phyloP scores from a whole-genome alignment of 2,113 vertebrate genomes.

The Rhombomys opimus region DNA sequence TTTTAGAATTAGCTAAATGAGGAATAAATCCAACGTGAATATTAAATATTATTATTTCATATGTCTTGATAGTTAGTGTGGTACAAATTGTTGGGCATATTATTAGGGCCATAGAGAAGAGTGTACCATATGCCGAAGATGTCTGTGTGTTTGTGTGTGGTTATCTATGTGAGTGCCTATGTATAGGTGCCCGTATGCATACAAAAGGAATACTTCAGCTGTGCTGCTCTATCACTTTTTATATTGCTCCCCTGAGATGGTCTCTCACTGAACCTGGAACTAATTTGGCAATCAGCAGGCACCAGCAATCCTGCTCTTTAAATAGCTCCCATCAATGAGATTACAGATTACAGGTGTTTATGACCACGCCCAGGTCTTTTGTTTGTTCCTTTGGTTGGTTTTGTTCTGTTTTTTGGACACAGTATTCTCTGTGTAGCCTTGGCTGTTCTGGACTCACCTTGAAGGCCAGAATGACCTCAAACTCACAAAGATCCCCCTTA shows the following conservation, averaged over 20 bases:
- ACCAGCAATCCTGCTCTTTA: neutral
- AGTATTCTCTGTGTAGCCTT: too few relatives aligned
- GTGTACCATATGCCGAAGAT: neutral
- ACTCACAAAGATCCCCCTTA: too few relatives aligned
- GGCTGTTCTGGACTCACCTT: too few relatives aligned
- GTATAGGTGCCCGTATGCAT: too few relatives aligned
- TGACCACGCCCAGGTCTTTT: neutral
- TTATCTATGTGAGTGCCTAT: neutral
- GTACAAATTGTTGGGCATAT: neutral
- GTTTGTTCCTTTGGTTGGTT: too few relatives aligned
- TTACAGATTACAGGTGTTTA: too few relatives aligned
- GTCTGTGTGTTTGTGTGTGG: neutral
- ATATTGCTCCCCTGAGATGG: neutral
- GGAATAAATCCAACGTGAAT: neutral
- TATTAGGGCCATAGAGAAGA: neutral
- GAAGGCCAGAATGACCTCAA: too few relatives aligned
- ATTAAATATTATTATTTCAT: neutral
- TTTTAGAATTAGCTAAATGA: conserved; percentile 33
- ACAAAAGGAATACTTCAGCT: neutral
- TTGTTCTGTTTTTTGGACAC: too few relatives aligned
- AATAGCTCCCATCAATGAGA: too few relatives aligned
- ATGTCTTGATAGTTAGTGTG: neutral
- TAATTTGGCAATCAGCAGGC: neutral
- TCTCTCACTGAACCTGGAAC: neutral
- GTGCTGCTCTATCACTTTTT: too few relatives aligned